phyloP scores from a whole-genome alignment of 2,113 vertebrate genomes.

The Baryphthengus martii region DNA sequence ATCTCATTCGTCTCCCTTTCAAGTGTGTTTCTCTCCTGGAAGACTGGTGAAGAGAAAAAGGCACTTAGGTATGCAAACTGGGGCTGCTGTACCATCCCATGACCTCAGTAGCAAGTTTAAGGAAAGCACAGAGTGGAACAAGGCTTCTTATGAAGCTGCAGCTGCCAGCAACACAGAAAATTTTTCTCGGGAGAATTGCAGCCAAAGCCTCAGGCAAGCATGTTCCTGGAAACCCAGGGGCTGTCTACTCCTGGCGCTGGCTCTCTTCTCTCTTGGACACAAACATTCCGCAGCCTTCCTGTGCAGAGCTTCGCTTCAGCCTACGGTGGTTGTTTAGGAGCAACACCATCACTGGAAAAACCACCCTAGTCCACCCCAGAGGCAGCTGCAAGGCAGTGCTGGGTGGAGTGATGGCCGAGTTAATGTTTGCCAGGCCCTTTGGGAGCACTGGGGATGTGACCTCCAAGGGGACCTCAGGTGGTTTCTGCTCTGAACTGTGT shows the following conservation, averaged over 20 bases:
- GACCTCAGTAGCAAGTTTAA: neutral
- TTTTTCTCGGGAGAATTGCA: neutral
- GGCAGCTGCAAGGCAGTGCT: neutral
- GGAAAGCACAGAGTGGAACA: neutral
- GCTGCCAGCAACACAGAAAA: neutral
- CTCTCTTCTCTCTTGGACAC: neutral
- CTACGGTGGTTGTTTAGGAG: neutral
- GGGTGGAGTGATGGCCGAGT: neutral
- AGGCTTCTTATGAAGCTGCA: neutral
- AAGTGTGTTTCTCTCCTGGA: neutral
- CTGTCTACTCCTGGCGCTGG: neutral
- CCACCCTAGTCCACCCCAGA: neutral
- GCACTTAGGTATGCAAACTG: neutral
- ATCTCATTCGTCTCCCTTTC: neutral
- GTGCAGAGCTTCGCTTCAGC: neutral
- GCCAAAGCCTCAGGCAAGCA: neutral
- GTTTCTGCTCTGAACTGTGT: neutral
- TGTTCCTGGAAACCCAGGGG: neutral
- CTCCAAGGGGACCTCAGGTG: neutral
- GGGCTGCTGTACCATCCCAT: neutral
- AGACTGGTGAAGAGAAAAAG: neutral
- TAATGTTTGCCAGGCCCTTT: neutral
- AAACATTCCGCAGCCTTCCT: neutral
- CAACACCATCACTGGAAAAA: neutral
- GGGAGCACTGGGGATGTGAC: neutral